These are phyloP conservation scores for Acholoe squamosa DNA, from an alignment of 2,888 invertebrate genomes.

Conservation along the genomic window DNA sequence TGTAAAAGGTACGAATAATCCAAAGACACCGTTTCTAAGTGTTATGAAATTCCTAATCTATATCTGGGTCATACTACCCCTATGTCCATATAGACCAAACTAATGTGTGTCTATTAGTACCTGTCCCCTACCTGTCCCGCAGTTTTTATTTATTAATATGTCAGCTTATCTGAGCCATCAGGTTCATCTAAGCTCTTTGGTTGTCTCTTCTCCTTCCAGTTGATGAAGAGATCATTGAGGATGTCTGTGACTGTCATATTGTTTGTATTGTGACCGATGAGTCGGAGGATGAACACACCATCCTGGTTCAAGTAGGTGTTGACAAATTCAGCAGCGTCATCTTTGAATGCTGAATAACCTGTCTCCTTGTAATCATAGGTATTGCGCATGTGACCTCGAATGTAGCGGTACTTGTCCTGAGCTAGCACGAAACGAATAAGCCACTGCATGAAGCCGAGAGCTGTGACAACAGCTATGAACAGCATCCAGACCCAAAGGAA, in stretches of 20 bases:
- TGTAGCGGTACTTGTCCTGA: constrained; percentile 71
- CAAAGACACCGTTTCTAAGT: too few species aligned
- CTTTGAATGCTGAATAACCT: background rate
- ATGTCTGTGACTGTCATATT: constrained; percentile 81
- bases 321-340: constrained; percentile 75
- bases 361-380: background rate
- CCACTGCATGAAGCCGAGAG: constrained; percentile 79
- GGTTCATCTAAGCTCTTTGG: background rate
- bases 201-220: constrained; percentile 71
- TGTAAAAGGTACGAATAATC: too few species aligned
- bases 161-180: background rate
- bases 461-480: constrained; percentile 75
- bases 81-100: too few species aligned
- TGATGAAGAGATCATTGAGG: constrained; percentile 80
- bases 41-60: too few species aligned
- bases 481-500: constrained; percentile 76
- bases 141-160: too few species aligned
- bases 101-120: too few species aligned
- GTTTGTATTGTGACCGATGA: constrained; percentile 82
- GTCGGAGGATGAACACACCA: constrained; percentile 81
- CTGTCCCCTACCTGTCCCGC: too few species aligned
- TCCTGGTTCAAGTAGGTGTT: constrained; percentile 81
- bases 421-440: constrained; percentile 65
- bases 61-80: too few species aligned
- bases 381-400: constrained; percentile 75